Conservation (phyloP, 2,797 vertebrate genomes). For the Rhinoraja longicauda region DNA sequence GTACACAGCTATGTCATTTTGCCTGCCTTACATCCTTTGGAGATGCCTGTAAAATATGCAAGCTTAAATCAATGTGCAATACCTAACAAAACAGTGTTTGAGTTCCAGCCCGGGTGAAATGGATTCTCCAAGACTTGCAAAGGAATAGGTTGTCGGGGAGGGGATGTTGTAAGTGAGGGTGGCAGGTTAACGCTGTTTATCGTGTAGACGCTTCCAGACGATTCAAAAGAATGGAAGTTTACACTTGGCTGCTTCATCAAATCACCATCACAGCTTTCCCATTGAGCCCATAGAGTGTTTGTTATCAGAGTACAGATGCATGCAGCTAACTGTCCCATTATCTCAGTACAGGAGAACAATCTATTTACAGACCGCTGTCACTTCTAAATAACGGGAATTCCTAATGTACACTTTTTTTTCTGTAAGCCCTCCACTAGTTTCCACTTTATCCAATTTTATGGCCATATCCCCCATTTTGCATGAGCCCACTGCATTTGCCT, state of each 20-base stretch:
- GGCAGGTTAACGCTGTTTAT: neutral
- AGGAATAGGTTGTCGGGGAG: no score
- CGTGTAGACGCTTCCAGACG: neutral
- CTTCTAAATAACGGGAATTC: neutral
- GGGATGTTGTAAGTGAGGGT: no score
- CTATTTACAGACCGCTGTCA: neutral
- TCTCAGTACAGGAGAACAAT: no score
- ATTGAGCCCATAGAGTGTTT: neutral
- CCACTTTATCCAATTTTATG: neutral
- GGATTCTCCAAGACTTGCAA: neutral
- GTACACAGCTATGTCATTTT: neutral
- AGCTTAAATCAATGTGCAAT: neutral
- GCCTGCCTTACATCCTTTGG: neutral
- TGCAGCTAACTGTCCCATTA: neutral
- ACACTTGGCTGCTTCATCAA: neutral
- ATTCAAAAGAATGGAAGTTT: neutral
- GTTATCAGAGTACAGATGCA: neutral
- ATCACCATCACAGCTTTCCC: neutral
- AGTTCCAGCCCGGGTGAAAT: neutral
- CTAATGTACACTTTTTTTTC: neutral
- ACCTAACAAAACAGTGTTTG: neutral
- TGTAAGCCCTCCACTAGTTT: slow-evolving; percentile 23
- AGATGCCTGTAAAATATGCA: neutral
- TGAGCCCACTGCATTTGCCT: neutral
- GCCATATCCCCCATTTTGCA: neutral